Percentiles rank a stretch among this genome's conserved stretches.
These are phyloP conservation scores for Tuta absoluta DNA, from an alignment of 2,888 invertebrate species.

Conservation along the genomic window DNA sequence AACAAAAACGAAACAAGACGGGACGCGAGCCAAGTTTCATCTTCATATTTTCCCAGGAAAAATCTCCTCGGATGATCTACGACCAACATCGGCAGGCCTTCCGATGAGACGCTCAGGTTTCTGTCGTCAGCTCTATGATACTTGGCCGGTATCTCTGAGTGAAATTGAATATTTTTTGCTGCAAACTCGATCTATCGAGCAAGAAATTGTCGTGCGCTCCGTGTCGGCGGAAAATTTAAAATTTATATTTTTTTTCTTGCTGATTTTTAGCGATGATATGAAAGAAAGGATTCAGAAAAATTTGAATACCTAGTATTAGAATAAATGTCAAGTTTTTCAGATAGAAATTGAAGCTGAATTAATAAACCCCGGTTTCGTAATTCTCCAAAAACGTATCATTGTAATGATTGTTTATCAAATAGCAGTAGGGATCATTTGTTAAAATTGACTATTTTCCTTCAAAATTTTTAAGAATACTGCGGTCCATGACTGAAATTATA, in stretches of 20 bases:
- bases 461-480: too few relatives aligned
- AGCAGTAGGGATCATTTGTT: too few relatives aligned
- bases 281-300: not conserved
- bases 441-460: too few relatives aligned
- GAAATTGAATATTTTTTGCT: conserved; percentile 50
- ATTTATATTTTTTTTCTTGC: conserved; percentile 16
- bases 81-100: conserved; percentile 35
- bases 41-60: conserved; percentile 51
- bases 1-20: conserved; percentile 49
- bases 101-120: not conserved
- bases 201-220: conserved; percentile 35
- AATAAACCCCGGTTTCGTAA: too few relatives aligned
- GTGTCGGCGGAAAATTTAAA: conserved; percentile 22
- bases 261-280: not conserved
- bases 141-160: conserved; percentile 40
- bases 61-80: conserved; percentile 46
- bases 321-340: too few relatives aligned
- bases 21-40: conserved; percentile 49
- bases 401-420: too few relatives aligned
- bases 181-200: conserved; percentile 32
- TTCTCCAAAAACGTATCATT: too few relatives aligned
- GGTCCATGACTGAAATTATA: too few relatives aligned
- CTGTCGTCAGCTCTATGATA: conserved; percentile 14
- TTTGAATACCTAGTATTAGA: not conserved
- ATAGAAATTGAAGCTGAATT: too few relatives aligned